A percentile compares a stretch with the other conserved stretches of the same genome.
phyloP scores from a whole-genome alignment of 2,888 invertebrate genomes.

The Euplexia lucipara region DNA sequence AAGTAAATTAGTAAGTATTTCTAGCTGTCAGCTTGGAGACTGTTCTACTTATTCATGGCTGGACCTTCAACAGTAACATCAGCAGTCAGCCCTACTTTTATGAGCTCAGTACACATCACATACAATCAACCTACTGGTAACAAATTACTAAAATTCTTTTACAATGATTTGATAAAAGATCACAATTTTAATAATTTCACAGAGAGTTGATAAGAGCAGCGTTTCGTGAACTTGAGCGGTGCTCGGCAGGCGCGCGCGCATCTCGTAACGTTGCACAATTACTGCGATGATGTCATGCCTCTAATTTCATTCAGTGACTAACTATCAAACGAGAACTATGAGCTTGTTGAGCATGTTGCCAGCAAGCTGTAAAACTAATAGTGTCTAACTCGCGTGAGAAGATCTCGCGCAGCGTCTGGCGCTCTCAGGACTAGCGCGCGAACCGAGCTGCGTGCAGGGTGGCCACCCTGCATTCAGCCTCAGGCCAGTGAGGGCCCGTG shows the following conservation, averaged over 20 bases:
- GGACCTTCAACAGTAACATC: neutral
- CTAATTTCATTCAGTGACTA: constrained; percentile 70
- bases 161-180: neutral
- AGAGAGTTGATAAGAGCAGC: neutral
- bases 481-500: neutral
- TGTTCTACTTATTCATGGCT: constrained; percentile 3
- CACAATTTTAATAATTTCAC: neutral
- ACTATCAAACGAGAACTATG: constrained; percentile 36
- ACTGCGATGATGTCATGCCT: constrained; percentile 74
- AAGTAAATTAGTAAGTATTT: neutral
- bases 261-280: constrained; percentile 55
- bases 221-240: constrained; percentile 46
- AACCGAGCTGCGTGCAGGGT: no score
- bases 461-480: no score
- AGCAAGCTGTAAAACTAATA: constrained; percentile 26
- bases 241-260: constrained; percentile 26
- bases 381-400: constrained; percentile 47
- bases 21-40: no score
- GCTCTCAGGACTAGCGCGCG: neutral
- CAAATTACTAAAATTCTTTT: neutral
- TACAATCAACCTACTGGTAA: neutral
- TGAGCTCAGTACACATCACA: neutral
- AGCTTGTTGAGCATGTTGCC: constrained; percentile 22
- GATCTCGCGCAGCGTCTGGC: neutral
- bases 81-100: neutral